phyloP scores from a whole-genome alignment of 2,888 invertebrate species.

The Ptychoptera albimana region DNA sequence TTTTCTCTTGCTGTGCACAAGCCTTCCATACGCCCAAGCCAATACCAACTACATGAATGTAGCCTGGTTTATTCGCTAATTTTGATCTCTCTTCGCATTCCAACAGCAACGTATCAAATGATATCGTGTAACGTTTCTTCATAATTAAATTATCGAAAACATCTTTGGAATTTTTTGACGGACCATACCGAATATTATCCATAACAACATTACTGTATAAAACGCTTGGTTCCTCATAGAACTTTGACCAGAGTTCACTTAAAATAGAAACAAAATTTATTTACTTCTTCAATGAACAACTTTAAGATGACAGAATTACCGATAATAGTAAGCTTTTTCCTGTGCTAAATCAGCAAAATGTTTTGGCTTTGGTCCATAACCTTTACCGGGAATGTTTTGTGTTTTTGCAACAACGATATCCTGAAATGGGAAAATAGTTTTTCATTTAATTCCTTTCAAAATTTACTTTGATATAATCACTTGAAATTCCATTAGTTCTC shows the following conservation, averaged over 20 bases:
- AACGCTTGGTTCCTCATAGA: constrained; percentile 16
- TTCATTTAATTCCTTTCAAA: too few relatives aligned
- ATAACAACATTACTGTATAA: constrained; percentile 7
- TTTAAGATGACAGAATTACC: constrained; percentile 10
- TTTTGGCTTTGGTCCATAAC: constrained; percentile 23
- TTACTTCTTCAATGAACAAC: too few relatives aligned
- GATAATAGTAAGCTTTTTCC: constrained; percentile 4
- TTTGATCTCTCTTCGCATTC: constrained; percentile 44
- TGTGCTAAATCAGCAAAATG: constrained; percentile 5
- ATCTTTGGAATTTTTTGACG: constrained; percentile 17
- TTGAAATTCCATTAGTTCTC: constrained; percentile 35
- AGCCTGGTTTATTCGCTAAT: constrained; percentile 35
- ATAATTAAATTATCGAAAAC: constrained; percentile 25
- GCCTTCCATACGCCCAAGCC: constrained; percentile 51
- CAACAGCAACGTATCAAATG: constrained; percentile 43
- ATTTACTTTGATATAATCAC: background rate
- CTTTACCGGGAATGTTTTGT: constrained; percentile 34
- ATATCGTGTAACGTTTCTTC: constrained; percentile 33
- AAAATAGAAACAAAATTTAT: too few relatives aligned
- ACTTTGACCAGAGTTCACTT: constrained; percentile 18
- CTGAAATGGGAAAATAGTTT: constrained; percentile 11
- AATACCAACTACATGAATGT: constrained; percentile 47
- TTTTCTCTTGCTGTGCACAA: constrained; percentile 40
- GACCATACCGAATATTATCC: constrained; percentile 17
- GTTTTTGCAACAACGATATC: constrained; percentile 33